Evolutionary conservation across 2,888 invertebrate genomes (phyloP).

Genomic region (Lasioglossum zephyrum): DNA sequence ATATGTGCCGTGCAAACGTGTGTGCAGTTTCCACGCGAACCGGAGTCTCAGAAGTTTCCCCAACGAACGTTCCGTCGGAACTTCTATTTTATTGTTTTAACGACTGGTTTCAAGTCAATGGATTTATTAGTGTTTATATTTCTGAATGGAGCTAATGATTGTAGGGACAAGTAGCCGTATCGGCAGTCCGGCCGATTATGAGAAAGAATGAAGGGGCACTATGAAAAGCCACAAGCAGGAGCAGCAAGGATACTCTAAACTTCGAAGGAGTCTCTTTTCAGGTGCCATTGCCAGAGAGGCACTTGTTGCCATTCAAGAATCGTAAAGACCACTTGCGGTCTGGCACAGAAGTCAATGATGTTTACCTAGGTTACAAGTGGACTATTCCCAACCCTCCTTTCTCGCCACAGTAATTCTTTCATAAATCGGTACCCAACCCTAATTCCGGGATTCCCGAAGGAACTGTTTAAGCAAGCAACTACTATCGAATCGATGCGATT

Average conservation of each 20-base stretch:
- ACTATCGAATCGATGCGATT: too few species aligned
- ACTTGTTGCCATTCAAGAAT: constrained; percentile 63
- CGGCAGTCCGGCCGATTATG: background rate
- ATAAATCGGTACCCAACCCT: background rate
- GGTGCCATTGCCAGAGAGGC: constrained; percentile 48
- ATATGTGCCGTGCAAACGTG: constrained; percentile 21
- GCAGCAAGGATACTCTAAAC: background rate
- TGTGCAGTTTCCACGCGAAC: constrained; percentile 32
- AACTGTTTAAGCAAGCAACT: background rate
- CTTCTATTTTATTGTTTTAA: background rate
- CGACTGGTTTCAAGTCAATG: background rate
- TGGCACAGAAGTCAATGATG: constrained; percentile 8
- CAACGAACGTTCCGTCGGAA: background rate
- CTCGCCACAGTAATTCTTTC: constrained; percentile 23
- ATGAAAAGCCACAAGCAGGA: constrained; percentile 30
- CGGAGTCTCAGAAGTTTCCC: constrained; percentile 47
- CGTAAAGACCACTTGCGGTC: constrained; percentile 44
- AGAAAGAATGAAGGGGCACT: constrained; percentile 8
- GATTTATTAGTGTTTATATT: background rate
- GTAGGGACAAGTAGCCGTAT: background rate
- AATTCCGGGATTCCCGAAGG: too few species aligned
- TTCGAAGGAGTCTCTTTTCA: constrained; percentile 6
- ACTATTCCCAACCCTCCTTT: background rate
- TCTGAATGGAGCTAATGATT: background rate
- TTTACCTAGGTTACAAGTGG: constrained; percentile 16